Percentiles rank a stretch among this genome's conserved stretches.
phyloP scores from a whole-genome alignment of 2,797 vertebrate species.

The Alectoris magna region DNA sequence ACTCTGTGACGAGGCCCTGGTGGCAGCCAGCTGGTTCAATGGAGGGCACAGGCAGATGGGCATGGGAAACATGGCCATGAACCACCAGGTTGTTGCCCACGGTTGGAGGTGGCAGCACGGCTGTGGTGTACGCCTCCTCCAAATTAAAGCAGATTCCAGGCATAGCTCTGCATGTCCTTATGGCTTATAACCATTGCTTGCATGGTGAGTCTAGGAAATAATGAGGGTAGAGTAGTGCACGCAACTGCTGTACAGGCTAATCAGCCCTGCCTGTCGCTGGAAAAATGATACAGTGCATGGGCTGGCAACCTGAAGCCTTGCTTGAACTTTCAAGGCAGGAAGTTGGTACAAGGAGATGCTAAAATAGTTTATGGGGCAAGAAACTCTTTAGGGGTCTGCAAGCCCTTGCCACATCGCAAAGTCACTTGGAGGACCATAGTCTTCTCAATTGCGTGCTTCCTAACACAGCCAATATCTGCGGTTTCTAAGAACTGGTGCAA shows the following conservation, averaged over 20 bases:
- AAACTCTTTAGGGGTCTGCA: background rate
- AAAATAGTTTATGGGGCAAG: background rate
- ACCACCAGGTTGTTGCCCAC: conserved; percentile 32
- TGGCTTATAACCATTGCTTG: conserved; percentile 22
- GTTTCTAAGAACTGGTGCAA: conserved; percentile 1
- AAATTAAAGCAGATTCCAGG: conserved; percentile 57
- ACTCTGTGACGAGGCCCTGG: accelerated
- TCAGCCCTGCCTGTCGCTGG: conserved; percentile 44
- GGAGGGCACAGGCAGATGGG: background rate
- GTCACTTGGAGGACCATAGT: background rate
- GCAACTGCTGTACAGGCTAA: conserved; percentile 6
- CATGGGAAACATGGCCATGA: conserved; percentile 6
- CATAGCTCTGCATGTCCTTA: conserved; percentile 47
- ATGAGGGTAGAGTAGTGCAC: conserved; percentile 44
- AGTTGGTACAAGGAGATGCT: background rate
- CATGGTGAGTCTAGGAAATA: conserved; percentile 25
- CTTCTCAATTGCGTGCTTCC: background rate
- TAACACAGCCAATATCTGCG: background rate
- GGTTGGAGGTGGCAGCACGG: background rate
- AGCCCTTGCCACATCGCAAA: background rate
- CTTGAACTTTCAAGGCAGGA: background rate
- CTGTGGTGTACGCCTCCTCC: conserved; percentile 3
- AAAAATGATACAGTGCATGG: conserved; percentile 27
- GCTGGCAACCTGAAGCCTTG: conserved; percentile 8
- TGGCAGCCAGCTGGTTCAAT: background rate